phyloP scores from a whole-genome alignment of 2,113 vertebrate genomes.

The Sitta europaea region DNA sequence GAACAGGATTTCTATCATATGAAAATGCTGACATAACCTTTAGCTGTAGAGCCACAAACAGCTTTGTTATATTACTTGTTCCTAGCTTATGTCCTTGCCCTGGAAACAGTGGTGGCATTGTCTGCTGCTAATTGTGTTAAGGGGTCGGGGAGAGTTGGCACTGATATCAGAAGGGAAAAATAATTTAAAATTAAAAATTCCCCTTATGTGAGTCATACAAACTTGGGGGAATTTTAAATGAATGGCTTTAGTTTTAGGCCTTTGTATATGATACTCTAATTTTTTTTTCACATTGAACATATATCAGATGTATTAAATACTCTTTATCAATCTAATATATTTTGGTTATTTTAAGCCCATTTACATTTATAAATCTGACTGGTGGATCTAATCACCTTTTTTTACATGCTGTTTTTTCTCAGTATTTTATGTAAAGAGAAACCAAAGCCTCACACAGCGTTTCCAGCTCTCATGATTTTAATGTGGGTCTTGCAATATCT shows the following conservation, averaged over 20 bases:
- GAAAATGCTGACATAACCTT: slow-evolving; percentile 69
- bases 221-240: slow-evolving; percentile 10
- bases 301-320: slow-evolving; percentile 1
- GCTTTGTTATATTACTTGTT: slow-evolving; percentile 52
- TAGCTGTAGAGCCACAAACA: slow-evolving; percentile 25
- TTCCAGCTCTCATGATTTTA: neutral
- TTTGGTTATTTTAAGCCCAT: neutral
- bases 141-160: slow-evolving; percentile 44
- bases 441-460: neutral
- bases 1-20: slow-evolving; percentile 56
- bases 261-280: neutral
- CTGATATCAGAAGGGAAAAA: slow-evolving; percentile 64
- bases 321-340: slow-evolving; percentile 1
- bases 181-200: slow-evolving; percentile 62
- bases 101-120: slow-evolving; percentile 68
- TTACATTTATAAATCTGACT: slow-evolving; percentile 13
- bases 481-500: neutral
- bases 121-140: slow-evolving; percentile 52
- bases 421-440: neutral
- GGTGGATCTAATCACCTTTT: slow-evolving; percentile 11
- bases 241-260: slow-evolving; percentile 17
- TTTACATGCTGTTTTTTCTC: neutral
- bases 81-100: slow-evolving; percentile 22
- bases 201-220: slow-evolving; percentile 45
- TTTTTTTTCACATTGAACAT: neutral